A percentile compares a stretch with the other conserved stretches of the same genome.
These are phyloP conservation scores for Bolinopsis microptera DNA, from an alignment of 37 sponge, comb jelly and placozoan genomes.

Conservation along the genomic window DNA sequence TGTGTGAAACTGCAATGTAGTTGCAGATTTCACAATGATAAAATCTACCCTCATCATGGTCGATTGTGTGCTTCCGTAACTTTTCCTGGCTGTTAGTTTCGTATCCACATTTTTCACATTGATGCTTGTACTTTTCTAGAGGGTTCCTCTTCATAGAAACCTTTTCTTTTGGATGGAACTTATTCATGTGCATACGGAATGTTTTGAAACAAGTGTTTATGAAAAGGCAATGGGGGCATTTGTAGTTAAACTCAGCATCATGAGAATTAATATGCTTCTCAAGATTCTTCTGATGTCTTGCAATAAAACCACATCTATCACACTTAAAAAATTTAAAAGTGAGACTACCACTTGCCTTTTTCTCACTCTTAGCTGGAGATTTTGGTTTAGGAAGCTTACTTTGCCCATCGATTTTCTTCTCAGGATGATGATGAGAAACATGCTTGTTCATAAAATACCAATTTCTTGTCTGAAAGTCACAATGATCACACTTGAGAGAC, in stretches of 20 bases:
- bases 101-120: conserved; percentile 11
- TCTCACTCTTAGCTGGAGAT: neutral
- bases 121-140: conserved; percentile 34
- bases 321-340: conserved; percentile 40
- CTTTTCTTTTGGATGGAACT: conserved; percentile 23
- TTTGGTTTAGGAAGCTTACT: neutral
- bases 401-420: neutral
- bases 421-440: neutral
- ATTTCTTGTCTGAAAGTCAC: neutral
- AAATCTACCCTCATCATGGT: neutral
- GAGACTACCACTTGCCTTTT: neutral
- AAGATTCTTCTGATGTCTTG: conserved; percentile 36
- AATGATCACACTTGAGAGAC: neutral
- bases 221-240: conserved; percentile 60
- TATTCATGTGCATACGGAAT: conserved; percentile 2
- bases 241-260: conserved; percentile 37
- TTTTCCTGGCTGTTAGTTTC: conserved; percentile 9
- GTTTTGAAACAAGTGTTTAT: neutral
- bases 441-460: neutral
- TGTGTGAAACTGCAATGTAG: conserved; percentile 2
- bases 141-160: neutral
- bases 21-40: conserved; percentile 34
- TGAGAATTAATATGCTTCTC: conserved; percentile 14
- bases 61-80: neutral
- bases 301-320: conserved; percentile 41